Conservation (phyloP, 2,888 invertebrate genomes). For the Heliconius cydno region DNA sequence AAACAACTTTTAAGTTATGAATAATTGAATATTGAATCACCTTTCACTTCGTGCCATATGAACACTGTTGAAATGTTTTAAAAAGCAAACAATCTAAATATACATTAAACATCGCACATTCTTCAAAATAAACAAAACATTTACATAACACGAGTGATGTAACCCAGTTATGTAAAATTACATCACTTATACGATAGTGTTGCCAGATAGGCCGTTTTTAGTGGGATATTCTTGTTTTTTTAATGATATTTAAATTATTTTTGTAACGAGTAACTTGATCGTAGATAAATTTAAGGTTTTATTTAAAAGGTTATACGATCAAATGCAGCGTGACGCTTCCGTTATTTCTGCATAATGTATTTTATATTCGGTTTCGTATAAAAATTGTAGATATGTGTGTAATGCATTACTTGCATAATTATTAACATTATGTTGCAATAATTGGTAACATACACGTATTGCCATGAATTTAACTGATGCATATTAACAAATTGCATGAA, state of each 20-base stretch:
- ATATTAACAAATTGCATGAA: neutral
- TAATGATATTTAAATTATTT: neutral
- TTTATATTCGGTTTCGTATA: neutral
- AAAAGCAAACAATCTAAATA: slow-evolving; percentile 31
- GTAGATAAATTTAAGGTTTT: neutral
- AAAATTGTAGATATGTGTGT: neutral
- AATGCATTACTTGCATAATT: neutral
- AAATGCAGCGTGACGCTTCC: neutral
- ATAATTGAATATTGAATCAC: slow-evolving; percentile 1
- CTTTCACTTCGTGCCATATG: slow-evolving; percentile 24
- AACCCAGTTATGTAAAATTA: slow-evolving; percentile 46
- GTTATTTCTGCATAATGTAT: neutral
- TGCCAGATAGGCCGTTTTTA: slow-evolving; percentile 1
- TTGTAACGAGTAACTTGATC: neutral
- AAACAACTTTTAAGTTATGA: slow-evolving; percentile 4
- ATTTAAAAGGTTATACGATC: neutral
- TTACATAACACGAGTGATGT: slow-evolving; percentile 46
- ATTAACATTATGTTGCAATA: neutral
- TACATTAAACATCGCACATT: slow-evolving; percentile 30
- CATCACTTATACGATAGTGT: slow-evolving; percentile 50
- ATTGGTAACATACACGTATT: neutral
- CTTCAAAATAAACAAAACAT: slow-evolving; percentile 35
- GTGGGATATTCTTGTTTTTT: slow-evolving; percentile 8
- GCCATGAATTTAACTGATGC: neutral
- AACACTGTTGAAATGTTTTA: slow-evolving; percentile 22